These are phyloP conservation scores for Anoura caudifer DNA, from an alignment of 2,113 vertebrate species.

Conservation along the genomic window DNA sequence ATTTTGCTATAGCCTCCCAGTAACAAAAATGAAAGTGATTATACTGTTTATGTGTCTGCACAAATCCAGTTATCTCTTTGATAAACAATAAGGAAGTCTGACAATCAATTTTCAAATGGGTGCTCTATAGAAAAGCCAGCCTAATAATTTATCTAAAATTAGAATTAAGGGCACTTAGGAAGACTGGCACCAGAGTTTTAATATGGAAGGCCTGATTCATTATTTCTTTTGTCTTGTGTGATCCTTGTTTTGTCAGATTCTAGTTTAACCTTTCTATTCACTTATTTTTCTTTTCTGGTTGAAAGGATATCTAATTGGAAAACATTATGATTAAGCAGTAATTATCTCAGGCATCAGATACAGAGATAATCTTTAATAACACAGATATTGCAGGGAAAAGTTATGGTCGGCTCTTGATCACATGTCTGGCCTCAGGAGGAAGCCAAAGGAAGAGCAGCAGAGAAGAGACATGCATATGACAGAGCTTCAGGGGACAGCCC, in stretches of 20 bases:
- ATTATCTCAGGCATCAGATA: neutral
- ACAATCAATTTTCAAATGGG: neutral
- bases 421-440: neutral
- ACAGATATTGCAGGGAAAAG: neutral
- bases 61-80: neutral
- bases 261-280: neutral
- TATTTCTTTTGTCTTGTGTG: neutral
- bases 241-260: neutral
- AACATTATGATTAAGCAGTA: neutral
- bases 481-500: neutral
- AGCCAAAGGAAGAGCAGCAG: neutral
- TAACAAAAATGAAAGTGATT: neutral
- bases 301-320: neutral
- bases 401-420: neutral
- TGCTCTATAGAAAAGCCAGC: neutral
- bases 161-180: neutral
- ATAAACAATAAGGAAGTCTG: neutral
- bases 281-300: neutral
- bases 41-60: neutral
- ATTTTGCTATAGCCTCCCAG: neutral
- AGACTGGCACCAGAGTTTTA: neutral
- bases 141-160: neutral
- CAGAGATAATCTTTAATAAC: neutral
- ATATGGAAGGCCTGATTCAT: neutral
- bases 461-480: accelerated